These are phyloP conservation scores for Anhinga rufa DNA, from an alignment of 2,113 vertebrate species.

Conservation along the genomic window DNA sequence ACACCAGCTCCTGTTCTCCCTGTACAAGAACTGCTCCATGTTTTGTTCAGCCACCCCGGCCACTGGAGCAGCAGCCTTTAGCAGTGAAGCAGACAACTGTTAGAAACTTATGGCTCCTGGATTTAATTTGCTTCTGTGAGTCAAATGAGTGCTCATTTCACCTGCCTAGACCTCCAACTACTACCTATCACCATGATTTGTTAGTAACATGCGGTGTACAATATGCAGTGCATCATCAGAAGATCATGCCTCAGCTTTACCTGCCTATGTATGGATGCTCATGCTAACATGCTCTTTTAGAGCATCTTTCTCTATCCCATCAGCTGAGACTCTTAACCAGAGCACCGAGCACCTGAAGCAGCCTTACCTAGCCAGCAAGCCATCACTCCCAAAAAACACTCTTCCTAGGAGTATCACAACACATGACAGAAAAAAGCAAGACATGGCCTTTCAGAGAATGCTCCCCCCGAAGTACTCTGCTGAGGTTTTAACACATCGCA, in stretches of 20 bases:
- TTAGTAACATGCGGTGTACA: background rate
- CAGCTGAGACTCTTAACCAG: background rate
- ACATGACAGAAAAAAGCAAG: background rate
- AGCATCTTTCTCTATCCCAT: background rate
- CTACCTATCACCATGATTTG: too few relatives aligned
- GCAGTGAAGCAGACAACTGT: too few relatives aligned
- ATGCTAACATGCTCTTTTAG: background rate
- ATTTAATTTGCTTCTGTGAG: too few relatives aligned
- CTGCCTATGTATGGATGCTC: background rate
- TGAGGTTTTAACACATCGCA: background rate
- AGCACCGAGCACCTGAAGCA: background rate
- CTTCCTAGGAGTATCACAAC: background rate
- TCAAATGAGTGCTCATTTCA: too few relatives aligned
- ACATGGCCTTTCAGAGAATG: background rate
- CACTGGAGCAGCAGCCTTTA: too few relatives aligned
- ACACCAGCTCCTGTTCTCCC: too few relatives aligned
- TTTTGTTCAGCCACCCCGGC: too few relatives aligned
- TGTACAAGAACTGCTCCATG: too few relatives aligned
- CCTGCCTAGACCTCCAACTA: too few relatives aligned
- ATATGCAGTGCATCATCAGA: too few relatives aligned
- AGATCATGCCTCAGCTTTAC: background rate
- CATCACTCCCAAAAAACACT: background rate
- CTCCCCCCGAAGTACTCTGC: background rate
- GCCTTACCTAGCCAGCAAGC: background rate
- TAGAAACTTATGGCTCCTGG: too few relatives aligned